Evolutionary conservation across 1,140 invertebrate genomes (phyloP), one percentile per base, ranked within the genome.

Genomic region (Bombus superbus): DNA sequence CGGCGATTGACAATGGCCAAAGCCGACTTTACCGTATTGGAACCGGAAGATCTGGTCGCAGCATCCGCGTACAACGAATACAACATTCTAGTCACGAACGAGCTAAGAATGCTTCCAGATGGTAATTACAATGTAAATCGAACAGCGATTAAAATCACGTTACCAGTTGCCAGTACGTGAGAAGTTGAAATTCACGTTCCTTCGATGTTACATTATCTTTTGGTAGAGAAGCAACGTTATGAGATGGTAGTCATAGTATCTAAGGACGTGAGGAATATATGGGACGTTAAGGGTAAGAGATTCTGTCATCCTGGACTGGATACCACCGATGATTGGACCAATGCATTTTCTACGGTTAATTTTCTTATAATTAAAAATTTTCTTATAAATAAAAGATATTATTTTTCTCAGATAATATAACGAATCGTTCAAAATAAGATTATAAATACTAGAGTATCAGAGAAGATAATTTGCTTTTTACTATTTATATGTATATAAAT

Each of bases 11-110:
- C 96, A 59, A 96, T 96, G 90, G 96, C 97, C 32, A 96, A 96
- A 22, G 98, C 97, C 18, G 98, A 99, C 94, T 97, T 98, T 90
- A 97, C 97, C 2, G 97, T 98, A 3, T 96, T 98, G 86, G 97
- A 97, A 85, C 96, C 98, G 0, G 98, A 98, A 94, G 98, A 98
- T 94, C 95, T 98, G 68, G 95, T 98, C 38, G 96, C 97, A 3
- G 97, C 97, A 15, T 96, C 96, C 18, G 89, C 92, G 69, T 97
- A 96, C 96, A 96, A 96, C 15, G 95, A 96, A 88, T 94, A 96
- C 0, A 96, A 97, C 83, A 95, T 97, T 44, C 93, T 97, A 75
- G 95, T 98, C 47, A 97, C 97, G 18, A 97, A 97, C 82, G 97
- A 98, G 93, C 83, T 98, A 66, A 95, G 96, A 85, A 94, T 95